Evolutionary conservation across 2,113 vertebrate genomes (phyloP), one percentile per base, ranked within the genome.

Genomic region (Bufo gargarizans): DNA sequence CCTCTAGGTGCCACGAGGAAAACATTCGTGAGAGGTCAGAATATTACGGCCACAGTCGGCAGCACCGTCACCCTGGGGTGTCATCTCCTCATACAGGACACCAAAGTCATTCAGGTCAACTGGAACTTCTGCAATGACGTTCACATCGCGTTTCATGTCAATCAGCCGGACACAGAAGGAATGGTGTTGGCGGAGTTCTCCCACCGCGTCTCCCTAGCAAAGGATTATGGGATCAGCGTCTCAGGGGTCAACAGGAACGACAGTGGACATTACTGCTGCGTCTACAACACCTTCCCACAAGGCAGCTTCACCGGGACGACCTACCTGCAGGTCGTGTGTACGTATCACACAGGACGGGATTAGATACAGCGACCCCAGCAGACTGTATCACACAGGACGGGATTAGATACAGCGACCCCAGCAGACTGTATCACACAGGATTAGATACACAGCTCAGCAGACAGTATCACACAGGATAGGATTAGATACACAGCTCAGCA

Each of bases 21-120:
- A 33, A 80, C 45, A 2, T 4, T 90, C 49, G 6, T 87, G 1
- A 91, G 74, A 6, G 2, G 6, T 9, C 56, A 89, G 20, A 91
- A 90, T 6, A 56, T 92, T 71, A 92, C 90, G 58, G 91, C 89
- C 20, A 77, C 81, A 20, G 90, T 90, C 83, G 90, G 91, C 5
- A 78, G 56, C 55, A 90, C 91, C 8, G 90, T 89, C 72, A 67
- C 82, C 77, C 89, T 94, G 76, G 90, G 89, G 0, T 94, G 93
- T 59, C 67, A 81, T 8, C 82, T 94, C 0, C 80, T 67, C 11
- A 79, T 22, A n/a, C 86, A 80, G 8, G 67, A 8, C 11, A 90
- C 91, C 33, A 4, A 45, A 0, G 90, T 94, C 81, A 91, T 84
- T 4, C 92, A 93, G 83, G 89, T 94, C 77, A 88, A 87, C 82